Conservation (phyloP, 2,113 vertebrate genomes). For the Hystrix brachyura region DNA sequence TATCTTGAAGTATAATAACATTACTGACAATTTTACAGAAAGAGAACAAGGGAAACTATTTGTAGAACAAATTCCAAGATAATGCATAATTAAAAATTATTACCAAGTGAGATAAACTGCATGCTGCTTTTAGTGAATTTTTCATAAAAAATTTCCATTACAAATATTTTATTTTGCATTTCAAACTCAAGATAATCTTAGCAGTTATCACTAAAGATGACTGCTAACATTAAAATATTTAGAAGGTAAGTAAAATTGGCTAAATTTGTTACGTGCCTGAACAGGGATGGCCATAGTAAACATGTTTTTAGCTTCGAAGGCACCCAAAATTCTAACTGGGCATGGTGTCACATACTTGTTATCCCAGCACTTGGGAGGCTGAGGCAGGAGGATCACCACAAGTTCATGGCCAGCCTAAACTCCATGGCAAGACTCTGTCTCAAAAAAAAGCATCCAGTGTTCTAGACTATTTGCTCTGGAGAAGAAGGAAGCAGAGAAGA, state of each 20-base stretch:
- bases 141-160: slow-evolving; percentile 20
- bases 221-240: slow-evolving; percentile 15
- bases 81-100: slow-evolving; percentile 9
- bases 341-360: background rate
- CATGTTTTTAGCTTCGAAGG: background rate
- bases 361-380: background rate
- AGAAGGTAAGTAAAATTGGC: background rate
- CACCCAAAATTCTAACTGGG: background rate
- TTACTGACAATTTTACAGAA: background rate
- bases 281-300: background rate
- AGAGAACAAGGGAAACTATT: background rate
- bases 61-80: background rate
- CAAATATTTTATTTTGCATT: slow-evolving; percentile 19
- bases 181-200: background rate
- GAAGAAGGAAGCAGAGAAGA: background rate
- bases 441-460: background rate
- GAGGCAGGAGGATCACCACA: background rate
- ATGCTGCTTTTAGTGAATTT: background rate
- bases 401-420: background rate
- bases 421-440: background rate
- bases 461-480: background rate
- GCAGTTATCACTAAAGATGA: background rate
- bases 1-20: background rate
- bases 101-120: background rate
- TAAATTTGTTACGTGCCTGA: background rate